These are phyloP conservation scores for Azorinus chamasolen DNA, from an alignment of 2,888 invertebrate genomes.

Conservation along the genomic window DNA sequence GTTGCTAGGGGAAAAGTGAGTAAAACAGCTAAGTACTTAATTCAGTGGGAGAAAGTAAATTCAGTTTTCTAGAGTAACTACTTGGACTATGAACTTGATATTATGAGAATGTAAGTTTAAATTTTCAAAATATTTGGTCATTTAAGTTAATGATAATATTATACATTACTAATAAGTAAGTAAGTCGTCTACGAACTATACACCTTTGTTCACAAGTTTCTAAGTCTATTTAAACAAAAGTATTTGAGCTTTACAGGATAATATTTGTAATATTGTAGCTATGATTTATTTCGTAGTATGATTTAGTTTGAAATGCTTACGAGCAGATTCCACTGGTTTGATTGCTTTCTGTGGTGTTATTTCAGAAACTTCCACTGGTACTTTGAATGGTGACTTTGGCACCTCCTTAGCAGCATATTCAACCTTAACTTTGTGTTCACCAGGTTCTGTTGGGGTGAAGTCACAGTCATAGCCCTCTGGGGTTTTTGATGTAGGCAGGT, in stretches of 20 bases:
- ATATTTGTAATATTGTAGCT: no score
- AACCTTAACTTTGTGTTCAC: constrained; percentile 86
- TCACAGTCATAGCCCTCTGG: constrained; percentile 89
- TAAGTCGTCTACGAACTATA: no score
- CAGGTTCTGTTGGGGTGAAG: constrained; percentile 79
- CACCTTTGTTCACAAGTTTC: no score
- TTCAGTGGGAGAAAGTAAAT: not conserved
- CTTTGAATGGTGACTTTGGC: constrained; percentile 83
- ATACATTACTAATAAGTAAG: no score
- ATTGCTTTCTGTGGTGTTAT: constrained; percentile 21
- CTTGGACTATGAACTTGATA: no score
- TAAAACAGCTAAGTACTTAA: not conserved
- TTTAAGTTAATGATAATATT: no score
- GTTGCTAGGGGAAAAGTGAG: constrained; percentile 5
- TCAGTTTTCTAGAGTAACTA: not conserved
- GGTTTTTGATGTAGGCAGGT: constrained; percentile 93
- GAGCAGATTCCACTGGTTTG: constrained; percentile 30
- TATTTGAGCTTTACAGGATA: no score
- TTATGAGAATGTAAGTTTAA: no score
- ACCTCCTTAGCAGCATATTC: constrained; percentile 83
- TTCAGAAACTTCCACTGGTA: constrained; percentile 53
- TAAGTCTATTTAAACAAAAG: no score
- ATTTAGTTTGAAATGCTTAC: constrained; percentile 32
- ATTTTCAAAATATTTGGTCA: no score
- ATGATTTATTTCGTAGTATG: no score